Base-by-base conservation (phyloP, 2,888 invertebrate species). In the Oligia fasciuncula region DNA sequence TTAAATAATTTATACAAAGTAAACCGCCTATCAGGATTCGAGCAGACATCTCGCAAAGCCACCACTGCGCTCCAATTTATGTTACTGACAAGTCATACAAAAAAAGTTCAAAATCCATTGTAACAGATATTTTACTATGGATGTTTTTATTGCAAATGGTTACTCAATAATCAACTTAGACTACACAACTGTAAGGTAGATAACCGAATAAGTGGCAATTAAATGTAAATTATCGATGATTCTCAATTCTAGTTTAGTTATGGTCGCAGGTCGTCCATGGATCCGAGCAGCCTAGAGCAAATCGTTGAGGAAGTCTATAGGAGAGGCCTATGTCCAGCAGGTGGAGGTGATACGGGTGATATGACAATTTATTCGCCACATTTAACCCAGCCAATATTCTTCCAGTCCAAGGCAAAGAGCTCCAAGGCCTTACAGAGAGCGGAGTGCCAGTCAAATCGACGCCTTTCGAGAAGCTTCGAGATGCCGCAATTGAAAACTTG, bases 401-500 rank as follows among this genome's bases (percentile, higher is more conserved):
- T 80, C 23, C 91, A 97, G 98, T 98, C 65, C 97, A 98, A 96
- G 98, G 97, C 67, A 97, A 97, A 90, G 97, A 98, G 71, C 95
- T 97, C 13, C 97, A 97, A 89, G 97, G 97, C 0, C 94, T 97
- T 29, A 94, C 96, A 0, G 97, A 97, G 85, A 93, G 95, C 1
- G 95, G 96, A 0, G 97, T 97, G 0, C 96, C 96, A 0, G 94
- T 95, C 0, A 97, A 97, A 75, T 96, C 96, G 23, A 96, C 98
- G 0, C 98, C 99, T 0, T 99, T 99, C 95, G 99, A 99, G 95
- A 98, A 98, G 81, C 97, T 99, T 67, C 97, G 99, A 71, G 99
- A 99, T 94, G 98, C 99, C 0, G 99, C 99, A 5, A 99, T 99
- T 88, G 99, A 99, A 92, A 99, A 99, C 94, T 96, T 99, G 13